Evolutionary conservation across 2,888 invertebrate genomes (phyloP), one percentile per base, ranked within the genome.

Genomic region (Vandiemenella viatica): DNA sequence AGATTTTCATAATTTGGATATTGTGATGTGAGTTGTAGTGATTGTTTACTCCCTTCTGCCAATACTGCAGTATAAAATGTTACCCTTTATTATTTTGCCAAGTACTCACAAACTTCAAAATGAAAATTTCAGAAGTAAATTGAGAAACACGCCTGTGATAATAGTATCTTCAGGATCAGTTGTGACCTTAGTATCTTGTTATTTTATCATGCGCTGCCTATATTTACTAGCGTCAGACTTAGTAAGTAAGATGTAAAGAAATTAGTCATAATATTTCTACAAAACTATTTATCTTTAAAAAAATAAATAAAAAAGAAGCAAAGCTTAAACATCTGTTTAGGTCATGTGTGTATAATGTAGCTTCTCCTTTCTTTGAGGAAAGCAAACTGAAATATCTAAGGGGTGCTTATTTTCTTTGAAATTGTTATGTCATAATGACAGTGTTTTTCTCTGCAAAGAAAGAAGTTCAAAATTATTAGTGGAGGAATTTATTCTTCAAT

Each of bases 131-230:
- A n/a, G n/a, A n/a, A n/a, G n/a, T n/a, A n/a, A n/a, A n/a, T n/a
- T n/a, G n/a, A 61, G 64, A 70, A 73, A 71, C 71, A 74, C 72
- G 75, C 76, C 76, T 76, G 76, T 76, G 76, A 76, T 76, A 76
- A 74, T 75, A 75, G 74, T 74, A 75, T 75, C 73, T 75, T 75
- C 74, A 74, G 75, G 74, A 75, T 75, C 74, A 74, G 74, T 75
- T 75, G 74, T 75, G 75, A 75, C 74, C 73, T 75, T 75, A 73
- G 73, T 74, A 72, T 54, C 52, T 53, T 52, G 54, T 55, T 55
- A 50, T 55, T 55, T 55, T 53, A 53, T 51, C 51, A 49, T 52
- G 46, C 38, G 56, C 54, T 55, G 55, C 74, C 72, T 73, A 65
- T 65, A 65, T 63, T 58, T 55, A 56, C 52, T 55, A 55, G 55